Evolutionary conservation across 2,113 vertebrate species (phyloP).

Genomic region (Microtus montanus): DNA sequence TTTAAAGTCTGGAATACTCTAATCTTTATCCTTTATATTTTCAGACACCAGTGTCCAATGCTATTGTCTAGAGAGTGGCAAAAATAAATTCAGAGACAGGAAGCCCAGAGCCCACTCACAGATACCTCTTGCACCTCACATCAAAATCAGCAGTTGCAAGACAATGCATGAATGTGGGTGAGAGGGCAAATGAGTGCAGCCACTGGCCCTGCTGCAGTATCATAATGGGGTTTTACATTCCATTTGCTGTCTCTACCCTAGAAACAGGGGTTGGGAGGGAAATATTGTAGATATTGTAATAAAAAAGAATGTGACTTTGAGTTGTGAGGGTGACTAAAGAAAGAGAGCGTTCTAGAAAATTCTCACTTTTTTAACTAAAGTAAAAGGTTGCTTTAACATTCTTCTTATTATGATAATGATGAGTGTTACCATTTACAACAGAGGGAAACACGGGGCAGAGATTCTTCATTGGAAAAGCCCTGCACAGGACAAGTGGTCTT

Average conservation of each 20-base stretch:
- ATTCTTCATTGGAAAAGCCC: neutral
- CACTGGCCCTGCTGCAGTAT: neutral
- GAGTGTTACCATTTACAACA: neutral
- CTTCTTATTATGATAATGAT: neutral
- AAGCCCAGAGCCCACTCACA: constrained; percentile 68
- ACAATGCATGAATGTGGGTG: neutral
- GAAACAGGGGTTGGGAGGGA: neutral
- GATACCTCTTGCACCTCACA: constrained; percentile 54
- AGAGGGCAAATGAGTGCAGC: constrained; percentile 3
- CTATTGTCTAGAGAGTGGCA: constrained; percentile 53
- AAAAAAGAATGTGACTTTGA: neutral
- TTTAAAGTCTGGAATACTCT: constrained; percentile 66
- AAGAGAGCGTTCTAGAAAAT: neutral
- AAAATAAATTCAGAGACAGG: constrained; percentile 64
- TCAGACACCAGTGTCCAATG: constrained; percentile 48
- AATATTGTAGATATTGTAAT: neutral
- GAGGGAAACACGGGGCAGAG: neutral
- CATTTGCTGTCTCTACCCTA: neutral
- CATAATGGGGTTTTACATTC: neutral
- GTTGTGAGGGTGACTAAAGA: neutral
- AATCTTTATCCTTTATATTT: constrained; percentile 71
- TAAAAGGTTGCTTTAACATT: neutral
- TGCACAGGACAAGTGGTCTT: neutral
- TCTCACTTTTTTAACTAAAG: constrained; percentile 31
- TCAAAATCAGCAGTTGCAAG: constrained; percentile 26